Evolutionary conservation across 1,140 invertebrate species (phyloP).

Genomic region (Microplitis mediator): DNA sequence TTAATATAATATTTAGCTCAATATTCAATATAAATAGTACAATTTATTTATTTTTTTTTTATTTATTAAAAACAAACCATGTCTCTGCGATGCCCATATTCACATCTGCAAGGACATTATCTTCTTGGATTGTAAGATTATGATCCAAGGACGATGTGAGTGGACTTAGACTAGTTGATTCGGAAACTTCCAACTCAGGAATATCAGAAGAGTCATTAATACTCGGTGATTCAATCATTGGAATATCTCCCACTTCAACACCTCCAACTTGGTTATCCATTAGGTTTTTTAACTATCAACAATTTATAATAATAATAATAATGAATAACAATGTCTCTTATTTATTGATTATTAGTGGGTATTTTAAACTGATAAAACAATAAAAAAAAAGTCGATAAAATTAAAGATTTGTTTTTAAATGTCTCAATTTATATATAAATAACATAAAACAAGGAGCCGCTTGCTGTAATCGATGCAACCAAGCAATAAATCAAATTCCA

Average conservation of each 20-base stretch:
- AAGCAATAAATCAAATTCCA: too few species aligned
- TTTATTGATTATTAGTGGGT: too few species aligned
- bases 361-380: too few species aligned
- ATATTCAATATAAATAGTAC: too few species aligned
- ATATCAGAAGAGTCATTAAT: slow-evolving; percentile 47
- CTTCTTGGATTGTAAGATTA: slow-evolving; percentile 54
- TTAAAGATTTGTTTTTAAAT: too few species aligned
- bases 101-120: slow-evolving; percentile 46
- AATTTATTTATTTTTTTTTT: too few species aligned
- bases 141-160: slow-evolving; percentile 55
- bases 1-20: not conserved
- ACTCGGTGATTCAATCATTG: slow-evolving; percentile 53
- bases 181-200: slow-evolving; percentile 51
- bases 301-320: not conserved
- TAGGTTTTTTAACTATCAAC: slow-evolving; percentile 37
- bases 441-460: too few species aligned
- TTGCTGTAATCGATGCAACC: too few species aligned
- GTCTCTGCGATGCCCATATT: slow-evolving; percentile 61
- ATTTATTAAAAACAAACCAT: slow-evolving; percentile 42
- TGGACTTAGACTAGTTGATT: slow-evolving; percentile 57
- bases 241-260: slow-evolving; percentile 52
- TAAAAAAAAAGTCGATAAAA: too few species aligned
- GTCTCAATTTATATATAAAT: too few species aligned
- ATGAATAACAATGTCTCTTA: too few species aligned
- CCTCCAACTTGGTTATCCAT: slow-evolving; percentile 54